Evolutionary conservation across 1,140 invertebrate species (phyloP), one percentile per base, ranked within the genome.

Genomic region (Drosophila nebulosa): DNA sequence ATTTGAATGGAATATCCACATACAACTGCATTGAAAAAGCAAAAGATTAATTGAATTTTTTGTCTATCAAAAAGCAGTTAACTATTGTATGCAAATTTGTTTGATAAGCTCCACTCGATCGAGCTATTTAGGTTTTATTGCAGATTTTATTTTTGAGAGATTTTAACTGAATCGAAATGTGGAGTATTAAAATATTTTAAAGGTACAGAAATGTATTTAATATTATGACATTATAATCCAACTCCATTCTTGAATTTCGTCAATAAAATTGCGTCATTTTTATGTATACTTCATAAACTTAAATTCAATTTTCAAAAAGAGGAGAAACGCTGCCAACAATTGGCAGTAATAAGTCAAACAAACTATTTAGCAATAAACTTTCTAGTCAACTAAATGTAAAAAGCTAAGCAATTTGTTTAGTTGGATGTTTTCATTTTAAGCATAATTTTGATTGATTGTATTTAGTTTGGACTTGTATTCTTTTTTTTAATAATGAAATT

Each of bases 1-100:
- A 68, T 86, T 84, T 86, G 86, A 85, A 86, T 86, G 81, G 69
- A 86, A 85, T 78, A 86, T 78, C 77, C 73, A 85, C 69, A 80
- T 78, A 80, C 69, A 86, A 80, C 50, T 63, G 55, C 57, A 36
- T 46, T 16, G 16, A 46, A 36, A 36, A 36, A 36, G 12, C 62
- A 30, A 74, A 70, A 74, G 80, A 74, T 85, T 86, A 74, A 85
- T 86, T 86, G 64, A 85, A 86, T 85, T 76, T 46, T 58, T 78
- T 64, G 21, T 39, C 22, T 55, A 74, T 64, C 52, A 69, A 70
- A 66, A 39, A 12, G 35, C 32, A 18, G 18, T 22, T n/a, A 55
- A 56, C 24, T 32, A 10, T 74, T 53, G 10, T 36, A 53, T 22
- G 22, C 10, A 50, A 27, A 39, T 24, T 39, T 66, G 14, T 16